Base-by-base conservation (phyloP, 2,113 vertebrate species). In the Heterotilapia buettikoferi region DNA sequence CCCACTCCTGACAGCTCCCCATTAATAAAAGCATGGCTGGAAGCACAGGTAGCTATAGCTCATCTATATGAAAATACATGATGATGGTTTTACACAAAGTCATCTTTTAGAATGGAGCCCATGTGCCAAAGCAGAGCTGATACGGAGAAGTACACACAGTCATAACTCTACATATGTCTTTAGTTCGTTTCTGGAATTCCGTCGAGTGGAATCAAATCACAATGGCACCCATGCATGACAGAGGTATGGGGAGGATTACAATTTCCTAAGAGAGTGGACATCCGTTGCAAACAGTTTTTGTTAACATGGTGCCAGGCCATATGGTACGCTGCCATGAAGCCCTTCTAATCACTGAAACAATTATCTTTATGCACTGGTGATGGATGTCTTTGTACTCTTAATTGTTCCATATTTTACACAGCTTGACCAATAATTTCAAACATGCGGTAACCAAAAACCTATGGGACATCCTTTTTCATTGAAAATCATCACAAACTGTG, bases 1-100 rank as follows among this genome's bases (percentile, higher is more conserved):
- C 98, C 97, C 97, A 96, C 96, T 96, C 95, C 97, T 98, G 98
- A 99, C 98, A 99, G 98, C 97, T 97, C 92, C 89, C 95, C 96
- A 99, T 99, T 99, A 99, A 98, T 99, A 99, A 98, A 98, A 97
- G 96, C 97, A 97, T 97, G 97, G 97, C 97, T 97, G 96, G 97
- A 93, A 98, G 98, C 97, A 94, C 96, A 97, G 97, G 94, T 96
- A 97, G 97, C 97, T 97, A 98, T 99, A 98, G 98, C 98, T 99
- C 98, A 98, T 99, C 97, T 97, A 98, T 98, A 98, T 98, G 98
- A 98, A 98, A 99, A 99, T 98, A 98, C 97, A 98, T 97, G 97
- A 98, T 98, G 98, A 98, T 98, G 97, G 98, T 97, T 99, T 99
- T 98, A 98, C 97, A 97, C 97, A 97, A 96, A 97, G 96, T 97